phyloP scores from a whole-genome alignment of 2,113 vertebrate genomes.

The Anthoscopus minutus region DNA sequence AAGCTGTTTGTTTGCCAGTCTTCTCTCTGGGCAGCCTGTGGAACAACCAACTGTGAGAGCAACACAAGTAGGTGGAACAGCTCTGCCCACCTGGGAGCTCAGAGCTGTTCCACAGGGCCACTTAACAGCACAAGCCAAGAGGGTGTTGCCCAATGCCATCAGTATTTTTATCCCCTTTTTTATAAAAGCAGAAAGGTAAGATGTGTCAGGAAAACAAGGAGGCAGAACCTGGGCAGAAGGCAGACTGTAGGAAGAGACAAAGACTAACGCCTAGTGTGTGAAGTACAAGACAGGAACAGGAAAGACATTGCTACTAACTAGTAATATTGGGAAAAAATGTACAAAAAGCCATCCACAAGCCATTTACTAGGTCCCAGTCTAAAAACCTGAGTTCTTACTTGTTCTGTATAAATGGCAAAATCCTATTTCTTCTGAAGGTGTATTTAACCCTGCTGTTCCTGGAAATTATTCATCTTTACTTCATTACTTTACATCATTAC shows the following conservation, averaged over 20 bases:
- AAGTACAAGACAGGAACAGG: not conserved
- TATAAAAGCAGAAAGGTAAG: not conserved
- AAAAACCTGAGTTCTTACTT: not conserved
- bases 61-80: not conserved
- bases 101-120: not conserved
- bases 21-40: not conserved
- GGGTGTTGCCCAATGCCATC: not conserved
- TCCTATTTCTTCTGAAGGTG: not conserved
- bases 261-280: not conserved
- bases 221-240: not conserved
- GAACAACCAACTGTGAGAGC: not conserved
- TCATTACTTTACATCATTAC: too few relatives aligned
- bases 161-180: not conserved
- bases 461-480: not conserved
- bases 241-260: not conserved
- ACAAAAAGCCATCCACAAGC: not conserved
- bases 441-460: not conserved
- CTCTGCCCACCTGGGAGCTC: not conserved
- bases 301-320: not conserved
- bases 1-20: slow-evolving; percentile 7
- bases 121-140: not conserved
- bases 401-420: not conserved
- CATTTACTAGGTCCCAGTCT: not conserved
- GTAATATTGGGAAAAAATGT: not conserved
- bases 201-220: not conserved